Conservation (phyloP, 2,888 invertebrate genomes). For the Metopia argyrocephala region DNA sequence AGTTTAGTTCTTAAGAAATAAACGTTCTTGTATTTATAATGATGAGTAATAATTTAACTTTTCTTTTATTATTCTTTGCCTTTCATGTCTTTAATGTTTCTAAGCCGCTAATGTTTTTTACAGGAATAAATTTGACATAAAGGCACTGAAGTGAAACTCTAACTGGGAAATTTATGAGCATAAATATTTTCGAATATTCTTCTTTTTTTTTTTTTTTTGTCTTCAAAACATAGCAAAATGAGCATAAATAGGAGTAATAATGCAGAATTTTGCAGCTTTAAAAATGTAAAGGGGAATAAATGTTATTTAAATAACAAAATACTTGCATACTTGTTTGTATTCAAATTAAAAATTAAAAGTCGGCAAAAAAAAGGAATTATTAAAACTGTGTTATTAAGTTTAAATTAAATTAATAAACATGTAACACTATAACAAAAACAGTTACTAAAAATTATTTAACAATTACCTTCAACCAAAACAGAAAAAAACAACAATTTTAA, state of each 20-base stretch:
- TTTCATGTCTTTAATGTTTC: background rate
- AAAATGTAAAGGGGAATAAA: constrained; percentile 1
- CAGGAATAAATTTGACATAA: background rate
- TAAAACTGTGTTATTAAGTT: constrained; percentile 18
- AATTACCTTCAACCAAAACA: background rate
- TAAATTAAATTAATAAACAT: constrained; percentile 25
- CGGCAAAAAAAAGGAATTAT: background rate
- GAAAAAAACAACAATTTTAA: background rate
- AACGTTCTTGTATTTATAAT: constrained; percentile 19
- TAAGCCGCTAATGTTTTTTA: constrained; percentile 7
- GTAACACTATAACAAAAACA: background rate
- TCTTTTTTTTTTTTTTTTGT: background rate
- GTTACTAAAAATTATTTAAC: background rate
- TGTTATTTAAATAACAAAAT: constrained; percentile 22
- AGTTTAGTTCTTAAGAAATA: background rate
- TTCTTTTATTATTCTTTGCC: background rate
- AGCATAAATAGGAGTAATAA: no score
- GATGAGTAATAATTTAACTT: constrained; percentile 36
- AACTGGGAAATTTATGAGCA: background rate
- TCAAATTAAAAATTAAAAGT: background rate
- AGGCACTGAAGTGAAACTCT: background rate
- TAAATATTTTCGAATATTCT: no score
- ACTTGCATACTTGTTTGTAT: background rate
- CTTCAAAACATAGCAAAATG: background rate
- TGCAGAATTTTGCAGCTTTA: no score